Percentiles rank a stretch among this genome's conserved stretches.
Conservation (phyloP, 2,113 vertebrate species). For the Phodopus roborovskii region DNA sequence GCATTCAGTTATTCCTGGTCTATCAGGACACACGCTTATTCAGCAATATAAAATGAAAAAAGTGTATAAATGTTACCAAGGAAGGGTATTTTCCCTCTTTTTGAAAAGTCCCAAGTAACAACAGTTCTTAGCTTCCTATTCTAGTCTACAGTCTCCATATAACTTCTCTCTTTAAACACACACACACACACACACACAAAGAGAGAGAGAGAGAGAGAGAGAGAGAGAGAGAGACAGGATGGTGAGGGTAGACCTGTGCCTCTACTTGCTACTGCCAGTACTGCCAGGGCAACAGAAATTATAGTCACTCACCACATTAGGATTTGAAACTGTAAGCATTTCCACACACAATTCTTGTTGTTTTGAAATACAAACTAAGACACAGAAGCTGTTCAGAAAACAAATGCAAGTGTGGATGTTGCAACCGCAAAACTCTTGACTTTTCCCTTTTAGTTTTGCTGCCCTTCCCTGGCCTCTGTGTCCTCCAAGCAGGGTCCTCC, state of each 20-base stretch:
- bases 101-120: not conserved
- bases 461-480: not conserved
- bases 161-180: not conserved
- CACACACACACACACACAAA: not conserved
- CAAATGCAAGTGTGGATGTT: not conserved
- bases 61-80: not conserved
- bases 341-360: not conserved
- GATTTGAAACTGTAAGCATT: not conserved
- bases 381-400: slow-evolving; percentile 6
- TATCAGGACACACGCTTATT: not conserved
- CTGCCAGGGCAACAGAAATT: too few relatives aligned
- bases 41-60: not conserved
- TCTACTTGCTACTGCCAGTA: not conserved
- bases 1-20: not conserved
- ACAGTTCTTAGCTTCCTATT: slow-evolving; percentile 7
- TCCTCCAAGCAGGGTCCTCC: too few relatives aligned
- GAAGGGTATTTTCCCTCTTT: not conserved
- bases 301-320: not conserved
- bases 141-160: not conserved
- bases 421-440: not conserved
- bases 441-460: not conserved
- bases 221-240: too few relatives aligned
- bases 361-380: slow-evolving; percentile 42
- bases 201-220: too few relatives aligned
- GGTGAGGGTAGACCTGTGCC: not conserved